Base-by-base conservation (phyloP, 2,797 vertebrate genomes). In the Oreonectes daqikongensis region DNA sequence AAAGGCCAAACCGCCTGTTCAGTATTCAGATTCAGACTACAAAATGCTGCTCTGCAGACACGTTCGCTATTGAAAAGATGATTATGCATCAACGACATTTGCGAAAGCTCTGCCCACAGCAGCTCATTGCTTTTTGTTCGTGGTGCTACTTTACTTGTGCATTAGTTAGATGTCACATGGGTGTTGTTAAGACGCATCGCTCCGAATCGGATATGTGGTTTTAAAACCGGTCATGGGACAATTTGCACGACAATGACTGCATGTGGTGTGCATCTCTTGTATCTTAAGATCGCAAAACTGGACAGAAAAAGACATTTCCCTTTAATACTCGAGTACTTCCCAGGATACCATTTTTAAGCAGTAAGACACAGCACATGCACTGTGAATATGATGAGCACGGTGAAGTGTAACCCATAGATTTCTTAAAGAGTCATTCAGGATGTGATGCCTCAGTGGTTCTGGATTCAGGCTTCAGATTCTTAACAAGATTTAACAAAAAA, bases 401-500 rank as follows among this genome's bases (percentile, higher is more conserved):
- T 73, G 65, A 24, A 32, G 67, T 42, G 24, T 59, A 64, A 75
- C 69, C 57, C 79, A 83, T 83, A 84, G 57, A 85, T 72, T 88
- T 88, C 79, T 81, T 77, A 77, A 81, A 87, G 77, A 82, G 87
- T 87, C 89, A 90, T 87, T 85, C 82, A 86, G n/a, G 48, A 53
- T 53, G 11, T 53, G 20, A 82, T 84, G 87, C 85, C 86, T 88
- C 86, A 86, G 85, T 84, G 85, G 87, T 82, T 89, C 86, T 87
- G 72, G 87, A 84, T 81, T 82, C 77, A 84, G 78, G 73, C 83
- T 87, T 89, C 79, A 86, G 81, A 86, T 86, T 84, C 86, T 85
- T 90, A 89, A 90, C 87, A 90, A 84, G 81, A 85, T 79, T n/a
- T n/a, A n/a, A 77, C 75, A 81, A 67, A 81, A 67, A 40, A 86